Evolutionary conservation across 2,888 invertebrate species (phyloP), one percentile per base, ranked within the genome.

Genomic region (Drosophila rubida): DNA sequence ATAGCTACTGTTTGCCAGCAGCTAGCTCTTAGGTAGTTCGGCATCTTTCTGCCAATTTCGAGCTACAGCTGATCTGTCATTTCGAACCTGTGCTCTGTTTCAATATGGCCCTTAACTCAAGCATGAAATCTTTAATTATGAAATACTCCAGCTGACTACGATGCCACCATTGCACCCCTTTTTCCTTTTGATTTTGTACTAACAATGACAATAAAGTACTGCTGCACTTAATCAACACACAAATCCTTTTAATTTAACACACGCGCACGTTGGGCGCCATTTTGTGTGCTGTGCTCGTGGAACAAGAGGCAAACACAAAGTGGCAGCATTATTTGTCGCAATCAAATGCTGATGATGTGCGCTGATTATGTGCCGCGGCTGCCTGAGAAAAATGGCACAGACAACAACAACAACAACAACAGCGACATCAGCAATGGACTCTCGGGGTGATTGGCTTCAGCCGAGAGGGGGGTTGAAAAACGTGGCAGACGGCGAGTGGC

Each of bases 301-400:
- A 55, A 37, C 55, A 61, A 46, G 46, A 41, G 42, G 87, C 75
- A 88, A 79, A 79, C 89, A 79, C 90, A 90, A 90, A 90, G 90
- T 87, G 83, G 89, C 87, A 79, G 90, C 90, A 90, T 90, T 90
- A 90, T 90, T 90, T 90, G 90, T 90, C 89, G 90, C 90, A 90
- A 90, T 90, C 90, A 90, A 90, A 89, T 78, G 80, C 84, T 90
- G 90, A 90, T 90, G 89, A 90, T 90, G 88, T 87, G 84, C 89
- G 80, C 74, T 89, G 90, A 90, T 90, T 89, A 88, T 82, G 72
- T 73, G 73, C 65, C 49, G 58, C 62, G 45, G 35, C 62, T 45
- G 87, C 78, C 73, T 83, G 81, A 84, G 84, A 84, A 86, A 80
- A 74, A 65, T 80, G 78, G 64, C 77, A 69, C 46, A 67, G 69